phyloP scores from a whole-genome alignment of 1,140 invertebrate species.

The Ceratina calcarata region DNA sequence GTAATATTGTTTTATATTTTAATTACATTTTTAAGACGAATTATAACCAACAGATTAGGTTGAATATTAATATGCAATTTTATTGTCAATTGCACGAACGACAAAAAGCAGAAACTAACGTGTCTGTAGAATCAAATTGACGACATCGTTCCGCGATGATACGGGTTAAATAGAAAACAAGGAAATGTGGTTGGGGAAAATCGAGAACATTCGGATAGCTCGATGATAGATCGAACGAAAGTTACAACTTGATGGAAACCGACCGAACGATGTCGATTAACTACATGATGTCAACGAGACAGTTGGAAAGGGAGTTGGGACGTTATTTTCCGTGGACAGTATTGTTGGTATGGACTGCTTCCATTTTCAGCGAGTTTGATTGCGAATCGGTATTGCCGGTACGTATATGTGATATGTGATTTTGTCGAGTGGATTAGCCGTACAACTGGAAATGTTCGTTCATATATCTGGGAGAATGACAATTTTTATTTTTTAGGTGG shows the following conservation, averaged over 20 bases:
- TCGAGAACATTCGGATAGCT: background rate
- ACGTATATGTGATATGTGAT: background rate
- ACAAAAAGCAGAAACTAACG: background rate
- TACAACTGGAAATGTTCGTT: background rate
- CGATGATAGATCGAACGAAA: conserved; percentile 10
- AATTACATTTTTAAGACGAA: background rate
- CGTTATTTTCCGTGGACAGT: background rate
- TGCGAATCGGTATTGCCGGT: conserved; percentile 8
- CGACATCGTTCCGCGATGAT: conserved; percentile 22
- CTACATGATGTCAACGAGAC: conserved; percentile 25
- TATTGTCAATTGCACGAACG: conserved; percentile 9
- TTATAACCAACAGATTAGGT: background rate
- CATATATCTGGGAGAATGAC: too few species aligned
- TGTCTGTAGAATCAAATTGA: background rate
- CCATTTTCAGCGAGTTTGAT: conserved; percentile 3
- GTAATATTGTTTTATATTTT: too few species aligned
- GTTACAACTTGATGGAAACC: conserved; percentile 7
- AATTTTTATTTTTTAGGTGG: too few species aligned
- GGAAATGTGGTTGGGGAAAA: background rate
- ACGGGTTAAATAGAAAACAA: conserved; percentile 27
- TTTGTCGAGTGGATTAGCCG: background rate
- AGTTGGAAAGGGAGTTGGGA: too few species aligned
- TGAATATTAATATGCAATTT: conserved; percentile 22
- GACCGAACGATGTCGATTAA: conserved; percentile 5
- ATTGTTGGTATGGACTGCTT: background rate